These are phyloP conservation scores for Heliconius ethilla DNA, from an alignment of 2,888 invertebrate species.

Conservation along the genomic window DNA sequence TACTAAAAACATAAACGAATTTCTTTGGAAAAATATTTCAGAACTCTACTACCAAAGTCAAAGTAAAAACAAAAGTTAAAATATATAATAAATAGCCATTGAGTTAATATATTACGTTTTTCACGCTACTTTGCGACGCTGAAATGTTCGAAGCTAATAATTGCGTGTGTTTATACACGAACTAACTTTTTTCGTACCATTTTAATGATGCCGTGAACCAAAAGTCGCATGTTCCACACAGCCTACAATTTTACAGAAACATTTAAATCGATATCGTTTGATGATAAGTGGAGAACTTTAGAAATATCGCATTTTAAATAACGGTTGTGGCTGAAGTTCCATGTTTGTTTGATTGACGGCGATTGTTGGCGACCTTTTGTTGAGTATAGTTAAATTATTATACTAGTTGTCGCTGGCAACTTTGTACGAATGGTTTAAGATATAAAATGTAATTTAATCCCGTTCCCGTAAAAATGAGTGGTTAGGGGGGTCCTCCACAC, in stretches of 20 bases:
- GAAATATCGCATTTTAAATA: slow-evolving; percentile 18
- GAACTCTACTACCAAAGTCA: not conserved
- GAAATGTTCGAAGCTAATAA: slow-evolving; percentile 44
- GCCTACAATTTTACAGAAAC: slow-evolving; percentile 45
- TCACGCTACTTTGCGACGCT: slow-evolving; percentile 42
- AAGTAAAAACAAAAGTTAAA: slow-evolving; percentile 12
- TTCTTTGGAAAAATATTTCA: not conserved
- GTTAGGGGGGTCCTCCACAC: too few relatives aligned
- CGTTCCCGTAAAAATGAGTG: too few relatives aligned
- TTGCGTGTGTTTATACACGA: slow-evolving; percentile 45
- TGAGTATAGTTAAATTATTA: not conserved
- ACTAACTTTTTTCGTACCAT: slow-evolving; percentile 41
- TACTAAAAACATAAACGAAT: not conserved
- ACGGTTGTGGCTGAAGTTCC: not conserved
- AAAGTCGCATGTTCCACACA: slow-evolving; percentile 44
- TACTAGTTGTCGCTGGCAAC: too few relatives aligned
- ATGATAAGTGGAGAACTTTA: slow-evolving; percentile 34
- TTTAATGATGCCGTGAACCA: slow-evolving; percentile 42
- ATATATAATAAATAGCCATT: slow-evolving; percentile 20
- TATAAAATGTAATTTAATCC: too few relatives aligned
- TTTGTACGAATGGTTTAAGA: too few relatives aligned
- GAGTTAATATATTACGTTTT: slow-evolving; percentile 31
- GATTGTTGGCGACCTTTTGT: slow-evolving; percentile 1
- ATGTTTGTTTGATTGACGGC: not conserved
- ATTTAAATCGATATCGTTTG: slow-evolving; percentile 43